Evolutionary conservation across 2,797 vertebrate genomes (phyloP), one percentile per base, ranked within the genome.

Genomic region (Chrysocyon brachyurus): DNA sequence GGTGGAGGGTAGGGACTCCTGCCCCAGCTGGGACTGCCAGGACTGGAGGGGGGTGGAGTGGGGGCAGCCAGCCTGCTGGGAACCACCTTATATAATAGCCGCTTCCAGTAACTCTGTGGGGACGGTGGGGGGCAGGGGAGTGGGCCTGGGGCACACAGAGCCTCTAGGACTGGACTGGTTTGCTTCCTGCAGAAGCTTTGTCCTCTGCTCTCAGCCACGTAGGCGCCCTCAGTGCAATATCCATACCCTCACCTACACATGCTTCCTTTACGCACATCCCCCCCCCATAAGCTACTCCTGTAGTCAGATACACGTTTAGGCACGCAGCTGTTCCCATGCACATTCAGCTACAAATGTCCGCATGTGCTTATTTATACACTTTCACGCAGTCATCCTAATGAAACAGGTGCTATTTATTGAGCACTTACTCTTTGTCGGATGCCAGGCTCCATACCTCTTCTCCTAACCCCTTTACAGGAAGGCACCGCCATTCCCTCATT

Each of bases 21-120:
- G 93, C 64, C 87, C 72, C 95, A 98, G 97, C 94, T 97, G 96
- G 94, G 96, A 77, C 86, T 84, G 40, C 89, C 0, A 49, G 40
- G 87, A 75, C 16, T 11, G 52, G 16, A 33, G 40, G 54, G 33
- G 5, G 31, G 36, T 40, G 8, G 1, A 2, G 21, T 0, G 33
- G 70, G 33, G 90, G 79, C 46, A 14, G 87, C 31, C 17, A 1
- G 81, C 66, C 73, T 84, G 73, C 82, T 87, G 92, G 66, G 73
- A 75, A 84, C 73, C 24, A 28, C 92, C 36, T 26, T 4, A 17
- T 0, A 59, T 17, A 57, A 68, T 9, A 70, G 89, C 57, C 54
- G 89, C 85, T 97, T 94, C 70, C 33, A 33, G 91, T n/a, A 83
- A 63, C 54, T 87, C 75, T 40, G 77, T 36, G 36, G 28, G 12